Conservation (phyloP, 2,888 invertebrate genomes). For the Trichopoda pennipes region DNA sequence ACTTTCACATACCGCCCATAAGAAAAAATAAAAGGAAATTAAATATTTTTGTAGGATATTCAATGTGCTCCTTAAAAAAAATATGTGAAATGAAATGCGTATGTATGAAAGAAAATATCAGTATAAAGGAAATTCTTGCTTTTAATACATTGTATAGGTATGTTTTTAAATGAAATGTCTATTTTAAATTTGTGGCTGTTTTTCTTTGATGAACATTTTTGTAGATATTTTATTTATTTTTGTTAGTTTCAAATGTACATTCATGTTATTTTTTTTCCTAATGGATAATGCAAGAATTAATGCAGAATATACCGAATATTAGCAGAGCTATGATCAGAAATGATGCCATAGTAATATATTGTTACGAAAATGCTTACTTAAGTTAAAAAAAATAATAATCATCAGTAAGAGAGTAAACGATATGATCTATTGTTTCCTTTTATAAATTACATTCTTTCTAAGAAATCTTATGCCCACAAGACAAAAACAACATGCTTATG, state of each 20-base stretch:
- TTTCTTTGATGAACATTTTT: slow-evolving; percentile 47
- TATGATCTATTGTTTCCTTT: no score
- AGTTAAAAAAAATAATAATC: no score
- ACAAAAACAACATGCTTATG: no score
- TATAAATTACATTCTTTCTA: no score
- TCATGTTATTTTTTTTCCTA: slow-evolving; percentile 3
- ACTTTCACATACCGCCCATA: background rate
- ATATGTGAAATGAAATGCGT: background rate
- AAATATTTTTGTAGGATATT: slow-evolving; percentile 45
- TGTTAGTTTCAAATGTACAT: slow-evolving; percentile 18
- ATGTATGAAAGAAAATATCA: background rate
- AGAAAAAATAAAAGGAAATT: slow-evolving; percentile 34
- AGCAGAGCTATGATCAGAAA: background rate
- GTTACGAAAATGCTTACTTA: no score
- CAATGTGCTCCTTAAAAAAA: slow-evolving; percentile 31
- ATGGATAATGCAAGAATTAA: background rate
- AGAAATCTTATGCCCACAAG: no score
- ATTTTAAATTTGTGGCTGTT: slow-evolving; percentile 50
- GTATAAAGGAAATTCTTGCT: slow-evolving; percentile 26
- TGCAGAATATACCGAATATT: slow-evolving; percentile 4
- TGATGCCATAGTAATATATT: no score
- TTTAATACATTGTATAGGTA: slow-evolving; percentile 21
- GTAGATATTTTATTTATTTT: slow-evolving; percentile 18
- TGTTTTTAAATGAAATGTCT: slow-evolving; percentile 40
- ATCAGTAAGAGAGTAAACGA: no score